Evolutionary conservation across 2,888 invertebrate genomes (phyloP), one percentile per base, ranked within the genome.

Genomic region (Leuctra nigra): DNA sequence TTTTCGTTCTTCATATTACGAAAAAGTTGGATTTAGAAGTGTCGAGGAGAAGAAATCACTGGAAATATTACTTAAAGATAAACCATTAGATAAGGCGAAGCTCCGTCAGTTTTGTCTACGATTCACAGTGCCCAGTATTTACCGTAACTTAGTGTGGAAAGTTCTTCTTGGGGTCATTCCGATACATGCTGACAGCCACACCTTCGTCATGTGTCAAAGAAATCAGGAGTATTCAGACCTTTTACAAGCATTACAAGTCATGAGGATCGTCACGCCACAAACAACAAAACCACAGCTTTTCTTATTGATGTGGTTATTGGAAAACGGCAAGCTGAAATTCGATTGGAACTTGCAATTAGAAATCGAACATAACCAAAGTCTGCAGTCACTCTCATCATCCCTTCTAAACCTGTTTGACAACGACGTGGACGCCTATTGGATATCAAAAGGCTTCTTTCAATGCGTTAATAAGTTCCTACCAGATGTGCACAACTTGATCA

Each of bases 1-100:
- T 62, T 75, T 76, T 64, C 66, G 75, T 4, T 72, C 72, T 13
- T 70, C 73, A 54, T 76, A 75, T 62, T 75, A 75, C 61, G 74
- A 73, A 59, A 76, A 75, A 66, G 91, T 93, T 11, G 93, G 93
- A 35, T 92, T 91, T 72, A 82, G 89, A 62, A 88, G 88, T 64
- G 90, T 93, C 0, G 93, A 93, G 72, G 91, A 91, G 68, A 92
- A 91, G 70, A 91, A 90, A 73, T 91, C 91, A 0, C 73, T 94
- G 39, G 91, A 94, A 74, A 91, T 91, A 66, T 73, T 94, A 11
- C 75, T 94, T 65, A 91, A 91, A 67, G 93, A 94, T 63, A 87
- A 86, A 66, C 86, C 84, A 13, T 78, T 87, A 70, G 91, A 91
- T 68, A 80, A 80, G 66, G 79, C 79, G 6, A 91, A 91, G 71